Conservation (phyloP, 2,113 vertebrate species). For the Poeciliopsis occidentalis region DNA sequence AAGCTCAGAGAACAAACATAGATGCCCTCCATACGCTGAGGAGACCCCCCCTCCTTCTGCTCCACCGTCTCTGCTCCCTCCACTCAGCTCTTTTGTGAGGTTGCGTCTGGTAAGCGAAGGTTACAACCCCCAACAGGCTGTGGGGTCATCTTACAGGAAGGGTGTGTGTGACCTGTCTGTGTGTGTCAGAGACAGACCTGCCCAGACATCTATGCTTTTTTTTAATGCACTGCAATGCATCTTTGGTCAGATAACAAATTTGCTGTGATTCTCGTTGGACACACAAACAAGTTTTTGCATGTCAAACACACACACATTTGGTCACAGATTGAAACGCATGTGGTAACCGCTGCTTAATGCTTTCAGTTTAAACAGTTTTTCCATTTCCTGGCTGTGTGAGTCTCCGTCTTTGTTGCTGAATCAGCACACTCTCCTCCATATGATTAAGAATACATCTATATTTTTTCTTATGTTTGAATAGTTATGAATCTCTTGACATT, state of each 20-base stretch:
- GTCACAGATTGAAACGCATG: too few relatives aligned
- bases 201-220: not conserved
- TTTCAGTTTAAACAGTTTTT: too few relatives aligned
- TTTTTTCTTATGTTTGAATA: too few relatives aligned
- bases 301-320: not conserved
- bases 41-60: not conserved
- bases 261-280: not conserved
- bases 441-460: too few relatives aligned
- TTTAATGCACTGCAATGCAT: not conserved
- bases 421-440: too few relatives aligned
- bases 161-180: not conserved
- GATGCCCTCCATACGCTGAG: conserved; percentile 17
- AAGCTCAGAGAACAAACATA: conserved; percentile 17
- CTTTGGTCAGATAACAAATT: not conserved
- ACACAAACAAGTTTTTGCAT: not conserved
- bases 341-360: too few relatives aligned
- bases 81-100: conserved; percentile 38
- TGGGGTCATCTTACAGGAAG: conserved; percentile 49
- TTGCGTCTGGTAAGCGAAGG: conserved; percentile 43
- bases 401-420: too few relatives aligned
- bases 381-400: too few relatives aligned
- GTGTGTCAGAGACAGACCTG: not conserved
- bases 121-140: conserved; percentile 27
- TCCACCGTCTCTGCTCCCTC: conserved; percentile 8
- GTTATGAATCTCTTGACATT: too few relatives aligned